Evolutionary conservation across 2,888 invertebrate genomes (phyloP).

Genomic region (Acrocyrtus sp.): DNA sequence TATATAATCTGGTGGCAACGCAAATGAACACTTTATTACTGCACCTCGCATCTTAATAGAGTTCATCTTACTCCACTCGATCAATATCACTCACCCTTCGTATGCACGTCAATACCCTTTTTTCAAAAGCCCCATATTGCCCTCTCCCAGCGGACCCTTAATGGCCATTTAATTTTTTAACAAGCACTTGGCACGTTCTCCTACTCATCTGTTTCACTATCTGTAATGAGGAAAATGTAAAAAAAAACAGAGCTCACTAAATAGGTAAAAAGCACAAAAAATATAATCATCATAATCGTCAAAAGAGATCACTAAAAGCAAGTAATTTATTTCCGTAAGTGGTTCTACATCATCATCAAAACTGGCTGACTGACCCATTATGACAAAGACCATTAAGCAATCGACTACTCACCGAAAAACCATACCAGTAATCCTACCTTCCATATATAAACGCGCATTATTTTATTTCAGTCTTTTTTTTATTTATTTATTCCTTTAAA

Average conservation of each 20-base stretch:
- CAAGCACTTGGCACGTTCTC: constrained; percentile 10
- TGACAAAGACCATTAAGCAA: constrained; percentile 22
- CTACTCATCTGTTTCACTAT: not conserved
- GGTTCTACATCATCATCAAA: not conserved
- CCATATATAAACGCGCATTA: too few species aligned
- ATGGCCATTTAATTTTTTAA: constrained; percentile 31
- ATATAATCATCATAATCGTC: not conserved
- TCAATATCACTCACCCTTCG: not conserved
- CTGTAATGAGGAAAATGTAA: not conserved
- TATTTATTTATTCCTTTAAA: too few species aligned
- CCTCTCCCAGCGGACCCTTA: constrained; percentile 2
- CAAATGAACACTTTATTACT: too few species aligned
- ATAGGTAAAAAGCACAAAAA: not conserved
- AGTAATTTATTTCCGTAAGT: not conserved
- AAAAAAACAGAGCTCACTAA: not conserved
- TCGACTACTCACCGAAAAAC: too few species aligned
- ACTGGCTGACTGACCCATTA: constrained; percentile 22
- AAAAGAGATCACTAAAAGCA: not conserved
- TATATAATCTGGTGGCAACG: too few species aligned
- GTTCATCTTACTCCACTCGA: too few species aligned
- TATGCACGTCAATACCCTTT: too few species aligned
- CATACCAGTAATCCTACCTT: too few species aligned
- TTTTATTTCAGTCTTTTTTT: too few species aligned
- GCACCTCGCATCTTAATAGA: too few species aligned
- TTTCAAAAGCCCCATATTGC: not conserved